Percentiles rank a stretch among this genome's conserved stretches.
These are phyloP conservation scores for Clinocottus analis DNA, from an alignment of 2,113 vertebrate genomes.

Conservation along the genomic window DNA sequence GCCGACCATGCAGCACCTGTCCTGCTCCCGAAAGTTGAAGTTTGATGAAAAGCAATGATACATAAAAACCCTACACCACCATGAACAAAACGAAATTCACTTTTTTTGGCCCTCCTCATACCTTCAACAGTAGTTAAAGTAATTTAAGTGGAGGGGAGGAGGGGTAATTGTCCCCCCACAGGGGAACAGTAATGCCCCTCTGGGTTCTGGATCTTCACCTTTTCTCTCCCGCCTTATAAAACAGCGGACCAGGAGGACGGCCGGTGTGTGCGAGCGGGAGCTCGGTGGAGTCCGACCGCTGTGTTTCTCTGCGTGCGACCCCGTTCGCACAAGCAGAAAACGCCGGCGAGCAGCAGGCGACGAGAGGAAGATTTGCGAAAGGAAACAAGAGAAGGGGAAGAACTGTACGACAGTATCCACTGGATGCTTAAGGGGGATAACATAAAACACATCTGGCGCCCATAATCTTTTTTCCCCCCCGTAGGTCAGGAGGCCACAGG, in stretches of 20 bases:
- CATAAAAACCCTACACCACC: not conserved
- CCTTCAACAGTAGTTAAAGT: slow-evolving; percentile 43
- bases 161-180: slow-evolving; percentile 71
- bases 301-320: slow-evolving; percentile 40
- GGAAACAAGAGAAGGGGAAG: slow-evolving; percentile 9
- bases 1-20: not conserved
- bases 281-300: slow-evolving; percentile 40
- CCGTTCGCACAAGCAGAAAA: not conserved
- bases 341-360: slow-evolving; percentile 5
- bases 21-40: no score
- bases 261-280: slow-evolving; percentile 11
- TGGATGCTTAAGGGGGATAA: slow-evolving; percentile 34
- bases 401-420: slow-evolving; percentile 15
- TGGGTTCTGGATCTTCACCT: slow-evolving; percentile 60
- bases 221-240: slow-evolving; percentile 65
- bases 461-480: slow-evolving; percentile 40
- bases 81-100: slow-evolving; percentile 20
- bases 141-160: slow-evolving; percentile 56
- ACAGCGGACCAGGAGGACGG: slow-evolving; percentile 52
- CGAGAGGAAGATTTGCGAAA: slow-evolving; percentile 19
- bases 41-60: no score
- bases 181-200: slow-evolving; percentile 52
- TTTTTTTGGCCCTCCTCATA: slow-evolving; percentile 35
- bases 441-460: slow-evolving; percentile 69
- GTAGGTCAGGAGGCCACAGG: slow-evolving; percentile 56